These are phyloP conservation scores for rat (Rattus norvegicus) DNA, from an alignment of 2,113 vertebrate genomes.

Conservation along the genomic window DNA sequence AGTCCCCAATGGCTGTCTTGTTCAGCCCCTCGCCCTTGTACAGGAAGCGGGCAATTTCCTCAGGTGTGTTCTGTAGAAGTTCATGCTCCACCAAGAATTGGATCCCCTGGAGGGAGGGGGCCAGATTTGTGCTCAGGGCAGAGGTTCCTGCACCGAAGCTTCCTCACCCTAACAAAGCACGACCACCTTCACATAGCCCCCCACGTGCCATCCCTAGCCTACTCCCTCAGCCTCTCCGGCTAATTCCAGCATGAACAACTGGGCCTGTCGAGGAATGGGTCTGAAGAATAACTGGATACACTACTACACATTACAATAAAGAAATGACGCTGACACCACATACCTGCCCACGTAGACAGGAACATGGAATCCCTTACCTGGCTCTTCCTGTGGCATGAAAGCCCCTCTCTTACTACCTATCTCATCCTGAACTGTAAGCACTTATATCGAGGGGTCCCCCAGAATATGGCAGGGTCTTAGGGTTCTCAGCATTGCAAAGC, in stretches of 20 bases:
- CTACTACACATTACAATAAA: neutral
- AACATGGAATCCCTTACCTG: neutral
- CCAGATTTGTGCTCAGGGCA: neutral
- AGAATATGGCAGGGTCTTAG: neutral
- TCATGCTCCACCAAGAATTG: slow-evolving; percentile 94
- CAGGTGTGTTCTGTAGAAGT: slow-evolving; percentile 91
- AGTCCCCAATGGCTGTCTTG: slow-evolving; percentile 96
- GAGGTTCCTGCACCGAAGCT: neutral
- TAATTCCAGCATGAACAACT: neutral
- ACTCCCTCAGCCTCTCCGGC: neutral
- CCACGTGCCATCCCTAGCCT: neutral
- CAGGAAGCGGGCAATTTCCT: slow-evolving; percentile 94
- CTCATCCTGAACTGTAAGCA: neutral
- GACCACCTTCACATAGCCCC: neutral
- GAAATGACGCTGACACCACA: neutral
- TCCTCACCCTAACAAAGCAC: neutral
- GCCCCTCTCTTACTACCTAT: accelerated
- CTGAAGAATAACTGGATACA: neutral
- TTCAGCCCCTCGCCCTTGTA: slow-evolving; percentile 97
- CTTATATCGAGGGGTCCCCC: no score
- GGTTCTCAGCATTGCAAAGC: neutral
- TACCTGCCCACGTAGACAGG: accelerated
- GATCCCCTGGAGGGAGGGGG: slow-evolving; percentile 88
- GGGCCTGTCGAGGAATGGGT: neutral
- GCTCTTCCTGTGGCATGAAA: neutral